Base-by-base conservation (phyloP, 1,140 invertebrate genomes). In the Monomorium pharaonis region DNA sequence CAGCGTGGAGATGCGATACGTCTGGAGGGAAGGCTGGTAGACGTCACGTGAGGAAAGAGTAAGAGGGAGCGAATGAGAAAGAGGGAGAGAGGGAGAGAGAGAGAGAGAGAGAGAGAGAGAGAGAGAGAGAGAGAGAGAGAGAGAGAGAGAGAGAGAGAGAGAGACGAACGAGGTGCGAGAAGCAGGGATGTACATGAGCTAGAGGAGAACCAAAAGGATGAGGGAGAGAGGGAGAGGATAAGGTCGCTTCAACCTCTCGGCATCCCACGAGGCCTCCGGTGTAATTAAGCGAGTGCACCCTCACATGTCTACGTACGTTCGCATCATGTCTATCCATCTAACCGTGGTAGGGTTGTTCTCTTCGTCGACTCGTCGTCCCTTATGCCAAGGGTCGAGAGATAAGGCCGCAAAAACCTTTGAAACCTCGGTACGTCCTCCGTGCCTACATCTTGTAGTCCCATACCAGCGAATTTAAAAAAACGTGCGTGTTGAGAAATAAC, bases 241-340 rank as follows among this genome's bases (percentile, higher is more conserved):
- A 93, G 91, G 92, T 94, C 91, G 91, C 90, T 93, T 91, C 89
- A 94, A 92, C 91, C 93, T 94, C 91, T 92, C 92, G 89, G 90
- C 86, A 89, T 94, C 94, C 94, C 94, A 93, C 91, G 94, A 94
- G 94, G 90, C 89, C 89, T 86, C 89, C 88, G 92, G 93, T 94
- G 94, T 95, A 95, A 95, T 95, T 94, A 95, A 95, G 94, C 94
- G 94, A 94, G 93, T 94, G 94, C 94, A 94, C 93, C 92, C 94
- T 93, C 94, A 94, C 94, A 94, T 93, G 94, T 93, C 92, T 94
- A 94, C 92, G 91, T 94, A 94, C 92, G 92, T 87, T 93, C 93
- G 89, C 93, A 92, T 93, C 91, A 92, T 90, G 87, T 93, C 92
- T 94, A 94, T 94, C 93, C 92, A 92, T 94, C 93, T 94, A 93